A percentile compares a stretch with the other conserved stretches of the same genome.
These are phyloP conservation scores for Cybosia mesomella DNA, from an alignment of 2,888 invertebrate species.

Conservation along the genomic window DNA sequence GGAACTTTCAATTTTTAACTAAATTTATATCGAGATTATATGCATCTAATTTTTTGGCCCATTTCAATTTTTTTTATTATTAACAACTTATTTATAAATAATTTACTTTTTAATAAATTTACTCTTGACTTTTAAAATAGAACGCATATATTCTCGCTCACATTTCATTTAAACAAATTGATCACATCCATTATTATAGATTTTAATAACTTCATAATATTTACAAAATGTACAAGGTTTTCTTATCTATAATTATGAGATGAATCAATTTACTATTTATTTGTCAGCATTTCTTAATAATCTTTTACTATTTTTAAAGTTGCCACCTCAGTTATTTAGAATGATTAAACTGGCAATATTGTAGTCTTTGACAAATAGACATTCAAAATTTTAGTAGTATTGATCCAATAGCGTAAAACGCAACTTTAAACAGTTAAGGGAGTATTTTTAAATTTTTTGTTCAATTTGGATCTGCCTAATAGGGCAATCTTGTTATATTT, in stretches of 20 bases:
- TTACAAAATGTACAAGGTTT: constrained; percentile 70
- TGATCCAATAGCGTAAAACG: neutral
- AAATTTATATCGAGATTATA: constrained; percentile 31
- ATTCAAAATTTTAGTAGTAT: neutral
- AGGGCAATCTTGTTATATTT: too few relatives aligned
- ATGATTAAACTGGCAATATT: constrained; percentile 19
- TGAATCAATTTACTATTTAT: constrained; percentile 36
- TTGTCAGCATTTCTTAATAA: constrained; percentile 13
- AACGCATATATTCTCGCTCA: constrained; percentile 37
- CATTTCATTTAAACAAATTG: constrained; percentile 45
- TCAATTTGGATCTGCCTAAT: neutral
- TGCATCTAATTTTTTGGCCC: constrained; percentile 15
- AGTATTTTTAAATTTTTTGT: too few relatives aligned
- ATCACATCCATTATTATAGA: constrained; percentile 58
- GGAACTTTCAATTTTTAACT: constrained; percentile 28
- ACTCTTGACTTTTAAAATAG: constrained; percentile 14
- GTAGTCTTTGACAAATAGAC: neutral
- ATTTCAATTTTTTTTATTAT: neutral
- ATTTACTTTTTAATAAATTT: constrained; percentile 27
- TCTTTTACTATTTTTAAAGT: constrained; percentile 27
- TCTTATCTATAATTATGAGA: constrained; percentile 38
- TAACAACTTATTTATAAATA: constrained; percentile 17
- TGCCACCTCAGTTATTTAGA: constrained; percentile 17
- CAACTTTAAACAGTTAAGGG: neutral
- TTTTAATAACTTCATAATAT: constrained; percentile 64